Conservation (phyloP, 2,797 vertebrate genomes). For the Nothura maculosa region DNA sequence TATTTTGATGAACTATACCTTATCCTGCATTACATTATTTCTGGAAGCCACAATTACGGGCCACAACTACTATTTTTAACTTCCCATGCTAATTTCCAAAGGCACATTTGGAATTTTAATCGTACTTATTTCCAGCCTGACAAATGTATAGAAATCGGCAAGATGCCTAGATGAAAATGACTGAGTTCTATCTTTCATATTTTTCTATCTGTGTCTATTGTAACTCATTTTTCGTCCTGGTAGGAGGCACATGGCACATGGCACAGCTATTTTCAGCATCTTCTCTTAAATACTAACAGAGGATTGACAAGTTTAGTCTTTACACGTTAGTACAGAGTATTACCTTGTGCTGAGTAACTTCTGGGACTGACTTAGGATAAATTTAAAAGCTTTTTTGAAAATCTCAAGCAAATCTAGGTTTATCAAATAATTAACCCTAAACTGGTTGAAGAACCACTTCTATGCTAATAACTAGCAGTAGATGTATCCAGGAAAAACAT, state of each 20-base stretch:
- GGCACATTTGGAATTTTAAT: neutral
- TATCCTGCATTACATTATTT: neutral
- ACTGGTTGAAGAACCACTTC: neutral
- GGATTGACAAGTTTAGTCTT: neutral
- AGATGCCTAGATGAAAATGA: neutral
- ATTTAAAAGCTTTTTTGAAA: neutral
- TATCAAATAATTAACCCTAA: neutral
- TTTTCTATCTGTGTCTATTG: neutral
- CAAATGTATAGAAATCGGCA: neutral
- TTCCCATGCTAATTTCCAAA: neutral
- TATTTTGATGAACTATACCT: neutral
- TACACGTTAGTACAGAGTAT: neutral
- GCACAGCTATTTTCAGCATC: neutral
- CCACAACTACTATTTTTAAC: neutral
- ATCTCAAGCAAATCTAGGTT: neutral
- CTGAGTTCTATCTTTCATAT: neutral
- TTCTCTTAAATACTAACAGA: neutral
- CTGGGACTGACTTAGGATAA: neutral
- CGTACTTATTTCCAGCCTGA: neutral
- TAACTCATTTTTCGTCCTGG: neutral
- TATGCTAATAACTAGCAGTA: neutral
- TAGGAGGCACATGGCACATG: neutral
- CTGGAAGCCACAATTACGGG: neutral
- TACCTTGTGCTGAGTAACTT: neutral
- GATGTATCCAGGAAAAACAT: neutral